Evolutionary conservation across 2,888 invertebrate species (phyloP).

Genomic region (Nysson spinosus): DNA sequence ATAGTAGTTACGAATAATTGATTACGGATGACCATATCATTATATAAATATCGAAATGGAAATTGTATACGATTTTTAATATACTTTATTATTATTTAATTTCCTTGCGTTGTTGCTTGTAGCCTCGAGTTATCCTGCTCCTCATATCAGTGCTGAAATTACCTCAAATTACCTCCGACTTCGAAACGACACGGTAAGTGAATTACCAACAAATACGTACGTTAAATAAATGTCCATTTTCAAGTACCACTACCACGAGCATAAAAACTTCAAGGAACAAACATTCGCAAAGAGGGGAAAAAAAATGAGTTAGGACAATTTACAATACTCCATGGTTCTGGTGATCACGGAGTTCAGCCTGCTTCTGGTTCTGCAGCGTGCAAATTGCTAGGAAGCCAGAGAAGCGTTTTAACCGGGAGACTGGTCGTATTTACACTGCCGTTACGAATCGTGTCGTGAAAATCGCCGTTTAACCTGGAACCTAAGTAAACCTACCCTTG

Average conservation of each 20-base stretch:
- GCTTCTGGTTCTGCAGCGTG: too few relatives aligned
- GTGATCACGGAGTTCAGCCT: too few relatives aligned
- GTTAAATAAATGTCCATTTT: too few relatives aligned
- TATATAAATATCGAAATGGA: conserved; percentile 67
- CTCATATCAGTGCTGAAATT: background rate
- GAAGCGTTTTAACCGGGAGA: conserved; percentile 9
- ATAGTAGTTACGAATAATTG: conserved; percentile 64
- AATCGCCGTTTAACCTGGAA: conserved; percentile 43
- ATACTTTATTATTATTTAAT: conserved; percentile 76
- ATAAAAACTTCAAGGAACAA: too few relatives aligned
- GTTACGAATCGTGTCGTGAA: conserved; percentile 35
- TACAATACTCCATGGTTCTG: too few relatives aligned
- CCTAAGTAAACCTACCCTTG: conserved; percentile 49
- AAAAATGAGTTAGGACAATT: too few relatives aligned
- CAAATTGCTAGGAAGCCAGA: conserved; percentile 26
- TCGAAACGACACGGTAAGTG: too few relatives aligned
- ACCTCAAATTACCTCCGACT: too few relatives aligned
- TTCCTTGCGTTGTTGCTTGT: conserved; percentile 49
- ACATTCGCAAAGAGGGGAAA: too few relatives aligned
- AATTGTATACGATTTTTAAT: conserved; percentile 77
- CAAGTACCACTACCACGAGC: too few relatives aligned
- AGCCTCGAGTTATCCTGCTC: conserved; percentile 6
- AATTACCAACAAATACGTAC: too few relatives aligned
- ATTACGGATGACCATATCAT: conserved; percentile 58
- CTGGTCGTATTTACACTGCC: conserved; percentile 39